phyloP scores from a whole-genome alignment of 2,797 vertebrate species.

The Gymnopithys bicolor region DNA sequence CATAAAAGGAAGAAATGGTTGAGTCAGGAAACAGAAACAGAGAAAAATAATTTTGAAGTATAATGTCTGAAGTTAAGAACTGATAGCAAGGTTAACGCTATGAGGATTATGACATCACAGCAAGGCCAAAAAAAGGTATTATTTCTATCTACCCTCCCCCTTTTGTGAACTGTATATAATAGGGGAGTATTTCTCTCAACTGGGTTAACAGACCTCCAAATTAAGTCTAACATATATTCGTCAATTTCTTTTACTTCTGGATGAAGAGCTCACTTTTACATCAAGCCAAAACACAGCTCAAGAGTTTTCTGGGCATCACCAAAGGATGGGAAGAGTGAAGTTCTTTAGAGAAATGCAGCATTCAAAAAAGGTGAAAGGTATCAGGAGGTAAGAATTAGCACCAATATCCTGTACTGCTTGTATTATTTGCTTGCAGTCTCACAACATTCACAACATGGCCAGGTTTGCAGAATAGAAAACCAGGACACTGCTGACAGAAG shows the following conservation, averaged over 20 bases:
- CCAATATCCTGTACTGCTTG: not conserved
- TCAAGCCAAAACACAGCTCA: not conserved
- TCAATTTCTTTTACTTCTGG: not conserved
- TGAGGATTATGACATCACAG: not conserved
- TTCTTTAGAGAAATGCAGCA: not conserved
- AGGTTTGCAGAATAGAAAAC: not conserved
- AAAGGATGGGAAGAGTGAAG: not conserved
- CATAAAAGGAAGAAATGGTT: not conserved
- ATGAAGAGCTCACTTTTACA: not conserved
- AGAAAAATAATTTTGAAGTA: not conserved
- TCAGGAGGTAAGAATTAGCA: not conserved
- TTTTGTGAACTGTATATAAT: not conserved
- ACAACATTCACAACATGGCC: not conserved
- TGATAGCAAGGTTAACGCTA: not conserved
- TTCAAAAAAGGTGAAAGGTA: not conserved
- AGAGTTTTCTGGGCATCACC: not conserved
- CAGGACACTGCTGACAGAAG: not conserved
- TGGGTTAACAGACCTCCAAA: not conserved
- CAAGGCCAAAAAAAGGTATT: not conserved
- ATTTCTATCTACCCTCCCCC: rapidly evolving
- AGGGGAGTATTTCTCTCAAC: not conserved
- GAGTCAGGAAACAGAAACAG: not conserved
- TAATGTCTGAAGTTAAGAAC: not conserved
- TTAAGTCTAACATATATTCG: not conserved
- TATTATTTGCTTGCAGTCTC: not conserved